A percentile compares a stretch with the other conserved stretches of the same genome.
phyloP scores from a whole-genome alignment of 2,797 vertebrate genomes.

The Scolopax bukidnonensis region DNA sequence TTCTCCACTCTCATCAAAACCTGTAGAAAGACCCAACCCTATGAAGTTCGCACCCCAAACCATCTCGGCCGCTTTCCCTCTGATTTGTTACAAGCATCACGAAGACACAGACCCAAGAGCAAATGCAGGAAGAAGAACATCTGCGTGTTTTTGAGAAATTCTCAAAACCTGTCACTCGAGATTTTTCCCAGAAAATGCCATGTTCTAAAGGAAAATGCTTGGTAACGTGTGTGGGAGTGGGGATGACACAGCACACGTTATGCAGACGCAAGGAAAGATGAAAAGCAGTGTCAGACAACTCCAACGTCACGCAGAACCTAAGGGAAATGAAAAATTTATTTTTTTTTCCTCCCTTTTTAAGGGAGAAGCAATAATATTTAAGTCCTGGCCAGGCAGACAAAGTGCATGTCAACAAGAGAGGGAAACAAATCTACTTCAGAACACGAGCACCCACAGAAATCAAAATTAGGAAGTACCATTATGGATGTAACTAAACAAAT shows the following conservation, averaged over 20 bases:
- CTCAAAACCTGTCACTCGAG: not conserved
- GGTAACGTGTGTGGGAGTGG: not conserved
- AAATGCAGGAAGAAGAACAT: not conserved
- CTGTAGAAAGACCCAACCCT: not conserved
- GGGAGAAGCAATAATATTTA: not conserved
- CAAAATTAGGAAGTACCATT: not conserved
- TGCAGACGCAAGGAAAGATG: accelerated
- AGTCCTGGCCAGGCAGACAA: not conserved
- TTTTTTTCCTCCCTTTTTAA: not conserved
- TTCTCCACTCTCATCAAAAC: accelerated
- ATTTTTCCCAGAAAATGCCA: not conserved
- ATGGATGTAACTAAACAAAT: not conserved
- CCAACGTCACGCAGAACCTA: accelerated
- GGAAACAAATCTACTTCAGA: not conserved
- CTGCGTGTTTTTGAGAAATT: accelerated
- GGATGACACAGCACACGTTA: not conserved
- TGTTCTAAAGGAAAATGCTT: not conserved
- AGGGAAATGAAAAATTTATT: accelerated
- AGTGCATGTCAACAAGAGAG: not conserved
- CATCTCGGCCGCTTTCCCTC: not conserved
- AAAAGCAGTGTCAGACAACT: not conserved
- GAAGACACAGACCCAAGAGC: not conserved
- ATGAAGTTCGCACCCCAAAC: not conserved
- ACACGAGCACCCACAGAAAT: not conserved
- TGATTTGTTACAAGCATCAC: accelerated